These are phyloP conservation scores for Mythimna impura DNA, from an alignment of 2,888 invertebrate genomes.

Conservation along the genomic window DNA sequence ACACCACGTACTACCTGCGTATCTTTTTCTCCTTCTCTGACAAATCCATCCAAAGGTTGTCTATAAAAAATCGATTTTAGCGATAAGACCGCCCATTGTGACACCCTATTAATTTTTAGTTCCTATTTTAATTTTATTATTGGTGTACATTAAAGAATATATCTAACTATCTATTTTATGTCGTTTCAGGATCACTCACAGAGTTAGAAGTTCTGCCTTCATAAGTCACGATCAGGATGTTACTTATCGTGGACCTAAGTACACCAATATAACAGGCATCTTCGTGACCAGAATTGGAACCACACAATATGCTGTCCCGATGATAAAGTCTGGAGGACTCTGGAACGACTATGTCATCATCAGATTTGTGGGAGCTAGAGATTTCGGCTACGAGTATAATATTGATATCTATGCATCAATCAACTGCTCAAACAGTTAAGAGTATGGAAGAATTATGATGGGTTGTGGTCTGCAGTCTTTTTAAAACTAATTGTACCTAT, in stretches of 20 bases:
- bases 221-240: constrained; percentile 7
- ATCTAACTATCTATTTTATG: not conserved
- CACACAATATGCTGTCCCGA: not conserved
- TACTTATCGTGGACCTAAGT: not conserved
- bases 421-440: constrained; percentile 7
- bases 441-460: no score
- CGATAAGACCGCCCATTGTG: no score
- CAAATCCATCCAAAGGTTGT: no score
- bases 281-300: not conserved
- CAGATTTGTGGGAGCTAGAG: not conserved
- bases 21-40: no score
- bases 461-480: no score
- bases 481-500: no score
- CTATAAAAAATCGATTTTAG: no score
- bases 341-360: not conserved
- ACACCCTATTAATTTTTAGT: no score
- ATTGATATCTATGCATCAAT: not conserved
- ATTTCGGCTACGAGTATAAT: not conserved
- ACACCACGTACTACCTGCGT: no score
- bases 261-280: constrained; percentile 4
- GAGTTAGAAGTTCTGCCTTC: not conserved
- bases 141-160: no score
- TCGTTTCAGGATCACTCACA: constrained; percentile 5
- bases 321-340: not conserved
- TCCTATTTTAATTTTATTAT: no score